phyloP scores from a whole-genome alignment of 2,113 vertebrate genomes.

The Sylvilagus bachmani region DNA sequence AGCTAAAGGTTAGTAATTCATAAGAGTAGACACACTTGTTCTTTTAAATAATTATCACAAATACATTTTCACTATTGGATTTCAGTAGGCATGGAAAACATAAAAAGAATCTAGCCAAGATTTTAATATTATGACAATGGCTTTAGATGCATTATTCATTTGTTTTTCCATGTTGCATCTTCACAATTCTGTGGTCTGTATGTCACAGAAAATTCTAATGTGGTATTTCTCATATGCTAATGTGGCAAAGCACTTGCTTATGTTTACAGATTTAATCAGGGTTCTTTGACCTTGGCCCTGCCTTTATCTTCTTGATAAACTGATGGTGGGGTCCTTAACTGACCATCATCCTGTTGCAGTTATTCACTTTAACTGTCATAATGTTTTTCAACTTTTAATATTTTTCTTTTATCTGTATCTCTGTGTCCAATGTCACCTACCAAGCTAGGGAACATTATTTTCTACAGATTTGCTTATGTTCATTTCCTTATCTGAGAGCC shows the following conservation, averaged over 20 bases:
- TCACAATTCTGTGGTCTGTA: neutral
- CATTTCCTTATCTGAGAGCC: neutral
- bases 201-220: slow-evolving; percentile 14
- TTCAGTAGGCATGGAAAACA: neutral
- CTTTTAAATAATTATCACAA: neutral
- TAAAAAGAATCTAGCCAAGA: neutral
- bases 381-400: slow-evolving; percentile 21
- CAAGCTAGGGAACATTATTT: neutral
- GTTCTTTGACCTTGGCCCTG: neutral
- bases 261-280: neutral
- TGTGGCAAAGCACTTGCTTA: neutral
- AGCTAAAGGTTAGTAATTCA: neutral
- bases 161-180: neutral
- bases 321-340: neutral
- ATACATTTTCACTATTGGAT: neutral
- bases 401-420: neutral
- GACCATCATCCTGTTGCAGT: neutral
- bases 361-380: neutral
- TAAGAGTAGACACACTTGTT: neutral
- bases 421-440: neutral
- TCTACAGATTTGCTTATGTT: neutral
- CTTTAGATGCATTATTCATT: neutral
- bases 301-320: neutral
- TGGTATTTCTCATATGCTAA: neutral
- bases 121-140: neutral